Evolutionary conservation across 2,797 vertebrate species (phyloP).

Genomic region (Pogoniulus pusillus): DNA sequence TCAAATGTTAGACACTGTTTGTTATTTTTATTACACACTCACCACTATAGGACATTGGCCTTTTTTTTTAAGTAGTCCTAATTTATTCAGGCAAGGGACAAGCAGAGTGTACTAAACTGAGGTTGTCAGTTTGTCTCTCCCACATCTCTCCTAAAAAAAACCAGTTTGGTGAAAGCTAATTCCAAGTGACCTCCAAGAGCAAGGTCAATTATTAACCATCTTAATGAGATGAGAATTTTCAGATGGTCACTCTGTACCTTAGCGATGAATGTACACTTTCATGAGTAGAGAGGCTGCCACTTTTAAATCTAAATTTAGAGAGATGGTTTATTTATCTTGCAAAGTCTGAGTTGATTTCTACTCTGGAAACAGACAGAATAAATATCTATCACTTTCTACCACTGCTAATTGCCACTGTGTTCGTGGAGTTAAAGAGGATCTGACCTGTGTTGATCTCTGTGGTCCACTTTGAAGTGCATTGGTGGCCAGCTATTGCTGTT

Average conservation of each 20-base stretch:
- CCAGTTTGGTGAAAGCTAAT: constrained; percentile 12
- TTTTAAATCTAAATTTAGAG: constrained; percentile 41
- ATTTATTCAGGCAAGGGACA: background rate
- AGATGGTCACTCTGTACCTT: background rate
- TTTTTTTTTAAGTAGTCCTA: background rate
- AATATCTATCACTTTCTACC: constrained; percentile 4
- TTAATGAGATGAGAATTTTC: background rate
- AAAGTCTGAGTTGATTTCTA: constrained; percentile 10
- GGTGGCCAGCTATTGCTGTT: constrained; percentile 21
- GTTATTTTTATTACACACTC: background rate
- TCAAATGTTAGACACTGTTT: background rate
- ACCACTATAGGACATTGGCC: background rate
- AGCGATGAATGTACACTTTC: constrained; percentile 36
- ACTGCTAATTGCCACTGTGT: background rate
- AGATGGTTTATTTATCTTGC: background rate
- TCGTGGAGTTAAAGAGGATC: background rate
- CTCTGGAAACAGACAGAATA: constrained; percentile 22
- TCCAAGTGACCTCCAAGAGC: constrained; percentile 16
- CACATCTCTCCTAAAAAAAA: background rate
- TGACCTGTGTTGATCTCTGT: constrained; percentile 36
- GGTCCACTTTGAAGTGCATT: constrained; percentile 48
- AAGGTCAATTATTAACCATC: background rate
- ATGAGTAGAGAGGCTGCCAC: background rate
- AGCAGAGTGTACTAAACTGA: background rate
- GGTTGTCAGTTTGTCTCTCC: background rate